Evolutionary conservation across 2,113 vertebrate species (phyloP), one percentile per base, ranked within the genome.

Genomic region (Alethe diademata): DNA sequence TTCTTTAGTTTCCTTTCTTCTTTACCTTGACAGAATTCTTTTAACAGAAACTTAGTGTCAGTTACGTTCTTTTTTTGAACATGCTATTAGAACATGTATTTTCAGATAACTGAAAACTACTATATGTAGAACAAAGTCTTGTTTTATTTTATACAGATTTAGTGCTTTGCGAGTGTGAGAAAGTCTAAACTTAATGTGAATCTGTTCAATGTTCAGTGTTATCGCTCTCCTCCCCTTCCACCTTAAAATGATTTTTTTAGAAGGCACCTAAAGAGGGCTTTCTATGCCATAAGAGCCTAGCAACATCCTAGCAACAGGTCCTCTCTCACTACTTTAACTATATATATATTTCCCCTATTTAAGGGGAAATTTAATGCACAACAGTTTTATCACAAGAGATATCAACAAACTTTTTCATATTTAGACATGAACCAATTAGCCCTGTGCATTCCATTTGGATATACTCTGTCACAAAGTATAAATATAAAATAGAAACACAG

Each of bases 21-120:
- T 92, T 97, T 96, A 91, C 72, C 71, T 93, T 95, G 95, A 93
- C 94, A 96, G 90, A 96, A 94, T 96, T 98, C 69, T 96, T 94
- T 94, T 90, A 96, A 79, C 62, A 78, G 65, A 92, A 93, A 76
- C 29, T 86, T 92, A 43, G 5, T 19, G 26, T 47, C 40, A 76
- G 19, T 76, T 83, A 12, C 48, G 18, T 57, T 83, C 25, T 84
- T 76, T 88, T 67, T 58, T 64, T 51, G 14, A 94, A 56, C 24
- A 6, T 43, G 33, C 18, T 71, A 40, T 31, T 64, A 53, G 38
- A 78, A 71, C 24, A 54, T 61, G 48, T 58, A 65, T 89, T 94
- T 88, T 88, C 78, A 89, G 65, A 67, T 76, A 67, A 67, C 42
- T 57, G 26, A 82, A 90, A 92, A 70, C 38, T 90, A 19, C 43